These are phyloP conservation scores for Amitus sp. DNA, from an alignment of 2,888 invertebrate genomes.

Conservation along the genomic window DNA sequence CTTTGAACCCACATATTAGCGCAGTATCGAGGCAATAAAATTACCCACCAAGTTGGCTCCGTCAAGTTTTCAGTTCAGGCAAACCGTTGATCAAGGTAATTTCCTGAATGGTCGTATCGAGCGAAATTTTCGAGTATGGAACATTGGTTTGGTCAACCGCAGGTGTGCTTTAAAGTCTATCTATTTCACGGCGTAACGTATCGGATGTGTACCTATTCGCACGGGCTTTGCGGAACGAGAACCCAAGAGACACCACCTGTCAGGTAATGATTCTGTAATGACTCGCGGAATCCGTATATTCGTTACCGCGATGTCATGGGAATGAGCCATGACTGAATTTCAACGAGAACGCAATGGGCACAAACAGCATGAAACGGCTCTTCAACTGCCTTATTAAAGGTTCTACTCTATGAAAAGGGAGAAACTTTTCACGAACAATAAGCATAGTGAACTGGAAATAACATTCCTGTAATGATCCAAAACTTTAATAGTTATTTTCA, in stretches of 20 bases:
- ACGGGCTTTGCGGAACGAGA: neutral
- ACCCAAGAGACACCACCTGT: conserved; percentile 30
- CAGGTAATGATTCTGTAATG: conserved; percentile 27
- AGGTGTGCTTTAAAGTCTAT: conserved; percentile 36
- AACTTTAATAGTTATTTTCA: no score
- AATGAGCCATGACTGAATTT: conserved; percentile 5
- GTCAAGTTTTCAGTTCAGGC: conserved; percentile 27
- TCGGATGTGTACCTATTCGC: conserved; percentile 8
- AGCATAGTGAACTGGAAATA: no score
- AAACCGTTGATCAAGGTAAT: conserved; percentile 30
- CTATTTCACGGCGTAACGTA: conserved; percentile 32
- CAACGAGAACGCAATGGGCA: neutral
- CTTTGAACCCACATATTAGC: neutral
- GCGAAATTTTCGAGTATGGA: conserved; percentile 15
- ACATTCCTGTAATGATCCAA: no score
- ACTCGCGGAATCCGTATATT: conserved; percentile 14
- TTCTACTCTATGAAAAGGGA: no score
- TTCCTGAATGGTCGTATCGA: conserved; percentile 32
- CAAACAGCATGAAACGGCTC: neutral
- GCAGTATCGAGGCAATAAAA: conserved; percentile 17
- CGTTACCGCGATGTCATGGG: conserved; percentile 10
- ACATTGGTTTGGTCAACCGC: conserved; percentile 32
- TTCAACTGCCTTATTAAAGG: neutral
- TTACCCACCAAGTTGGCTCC: conserved; percentile 30
- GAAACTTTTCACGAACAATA: no score